A percentile compares a stretch with the other conserved stretches of the same genome.
phyloP scores from a whole-genome alignment of 1,140 invertebrate genomes.

The Achatina immaculata region DNA sequence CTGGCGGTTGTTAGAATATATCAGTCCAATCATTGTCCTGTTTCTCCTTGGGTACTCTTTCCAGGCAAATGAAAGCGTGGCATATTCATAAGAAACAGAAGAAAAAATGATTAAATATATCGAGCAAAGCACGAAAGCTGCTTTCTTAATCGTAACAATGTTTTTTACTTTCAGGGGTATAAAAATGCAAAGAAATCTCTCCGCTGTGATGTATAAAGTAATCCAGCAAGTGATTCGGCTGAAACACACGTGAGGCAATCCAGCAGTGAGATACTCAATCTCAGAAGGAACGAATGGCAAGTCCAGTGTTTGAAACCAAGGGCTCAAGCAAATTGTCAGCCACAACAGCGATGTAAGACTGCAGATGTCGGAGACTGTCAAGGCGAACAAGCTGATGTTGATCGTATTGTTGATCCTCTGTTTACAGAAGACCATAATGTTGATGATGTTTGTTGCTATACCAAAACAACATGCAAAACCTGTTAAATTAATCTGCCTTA shows the following conservation, averaged over 20 bases:
- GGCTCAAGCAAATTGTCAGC: background rate
- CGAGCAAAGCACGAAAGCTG: background rate
- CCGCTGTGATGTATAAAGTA: conserved; percentile 2
- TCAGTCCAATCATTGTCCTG: background rate
- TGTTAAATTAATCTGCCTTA: background rate
- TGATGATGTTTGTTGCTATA: background rate
- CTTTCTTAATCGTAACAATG: background rate
- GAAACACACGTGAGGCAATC: background rate
- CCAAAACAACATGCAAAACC: background rate
- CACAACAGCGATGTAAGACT: background rate
- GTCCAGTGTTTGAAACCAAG: background rate
- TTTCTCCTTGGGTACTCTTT: background rate
- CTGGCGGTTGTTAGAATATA: background rate
- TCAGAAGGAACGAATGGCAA: background rate
- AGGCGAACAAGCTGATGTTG: background rate
- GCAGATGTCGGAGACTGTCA: background rate
- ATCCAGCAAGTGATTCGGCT: conserved; percentile 4
- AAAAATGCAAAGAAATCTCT: conserved; percentile 13
- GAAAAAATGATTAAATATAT: background rate
- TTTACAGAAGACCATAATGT: background rate
- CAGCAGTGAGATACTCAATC: background rate
- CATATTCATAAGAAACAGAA: background rate
- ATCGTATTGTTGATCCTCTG: background rate
- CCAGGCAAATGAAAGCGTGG: background rate
- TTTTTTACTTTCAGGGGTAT: conserved; percentile 18